Conservation (phyloP, 2,113 vertebrate species). For the Ceuthmochares aereus region DNA sequence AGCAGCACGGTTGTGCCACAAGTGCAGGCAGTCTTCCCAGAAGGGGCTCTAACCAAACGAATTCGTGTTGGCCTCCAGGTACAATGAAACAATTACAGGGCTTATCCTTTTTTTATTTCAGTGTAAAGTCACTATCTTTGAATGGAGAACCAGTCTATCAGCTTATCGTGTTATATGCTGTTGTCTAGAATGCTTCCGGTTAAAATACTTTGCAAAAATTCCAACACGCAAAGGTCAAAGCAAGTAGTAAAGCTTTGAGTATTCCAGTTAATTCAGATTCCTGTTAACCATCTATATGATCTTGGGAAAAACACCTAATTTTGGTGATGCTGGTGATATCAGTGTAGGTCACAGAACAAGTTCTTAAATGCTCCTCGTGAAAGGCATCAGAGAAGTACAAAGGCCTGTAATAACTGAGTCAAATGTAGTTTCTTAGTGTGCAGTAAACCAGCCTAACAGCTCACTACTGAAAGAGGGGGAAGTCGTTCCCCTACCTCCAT, state of each 20-base stretch:
- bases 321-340: neutral
- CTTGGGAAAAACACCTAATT: neutral
- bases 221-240: neutral
- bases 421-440: neutral
- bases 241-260: neutral
- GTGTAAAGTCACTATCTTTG: neutral
- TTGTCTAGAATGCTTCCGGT: neutral
- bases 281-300: neutral
- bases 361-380: neutral
- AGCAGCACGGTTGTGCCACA: slow-evolving; percentile 96
- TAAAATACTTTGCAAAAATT: neutral
- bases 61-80: slow-evolving; percentile 98
- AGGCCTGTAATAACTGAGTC: neutral
- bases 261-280: neutral
- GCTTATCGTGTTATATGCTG: accelerated
- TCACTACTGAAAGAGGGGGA: neutral
- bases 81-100: neutral
- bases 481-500: neutral
- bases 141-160: neutral
- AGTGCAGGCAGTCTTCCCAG: slow-evolving; percentile 96
- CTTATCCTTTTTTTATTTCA: neutral
- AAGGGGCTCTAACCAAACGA: slow-evolving; percentile 94
- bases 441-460: neutral
- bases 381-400: neutral
- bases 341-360: neutral